Evolutionary conservation across 2,888 invertebrate genomes (phyloP).

Genomic region (Coenonympha arcania): DNA sequence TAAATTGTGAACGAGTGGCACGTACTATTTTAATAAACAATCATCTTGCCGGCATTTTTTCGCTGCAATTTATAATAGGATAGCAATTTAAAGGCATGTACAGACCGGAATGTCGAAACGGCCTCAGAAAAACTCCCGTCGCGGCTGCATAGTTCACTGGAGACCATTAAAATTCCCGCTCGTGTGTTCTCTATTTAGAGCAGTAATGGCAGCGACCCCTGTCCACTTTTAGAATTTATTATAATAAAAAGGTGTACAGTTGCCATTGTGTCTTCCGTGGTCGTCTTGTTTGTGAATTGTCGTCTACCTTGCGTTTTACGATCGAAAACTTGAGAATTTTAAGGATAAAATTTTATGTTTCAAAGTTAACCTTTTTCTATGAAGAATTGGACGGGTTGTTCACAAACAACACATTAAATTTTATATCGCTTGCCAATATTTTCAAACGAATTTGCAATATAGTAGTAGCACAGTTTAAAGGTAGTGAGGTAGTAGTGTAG

Average conservation of each 20-base stretch:
- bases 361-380: too few relatives aligned
- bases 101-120: slow-evolving; percentile 40
- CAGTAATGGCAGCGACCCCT: slow-evolving; percentile 24
- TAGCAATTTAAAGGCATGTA: slow-evolving; percentile 25
- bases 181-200: slow-evolving; percentile 63
- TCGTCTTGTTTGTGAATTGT: not conserved
- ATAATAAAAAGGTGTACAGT: slow-evolving; percentile 14
- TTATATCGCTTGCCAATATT: too few relatives aligned
- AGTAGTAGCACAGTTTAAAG: too few relatives aligned
- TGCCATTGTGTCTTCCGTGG: slow-evolving; percentile 11
- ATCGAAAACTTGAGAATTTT: not conserved
- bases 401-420: too few relatives aligned
- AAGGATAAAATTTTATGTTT: not conserved
- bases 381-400: not conserved
- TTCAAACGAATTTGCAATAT: too few relatives aligned
- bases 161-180: slow-evolving; percentile 65
- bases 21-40: slow-evolving; percentile 27
- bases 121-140: slow-evolving; percentile 27
- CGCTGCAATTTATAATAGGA: slow-evolving; percentile 28
- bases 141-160: slow-evolving; percentile 37
- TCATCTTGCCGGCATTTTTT: slow-evolving; percentile 26
- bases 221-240: slow-evolving; percentile 16
- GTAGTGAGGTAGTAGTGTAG: too few relatives aligned
- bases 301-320: not conserved
- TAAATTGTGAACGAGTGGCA: slow-evolving; percentile 22